Base-by-base conservation (phyloP, 2,797 vertebrate species). In the Moxostoma hubbsi region DNA sequence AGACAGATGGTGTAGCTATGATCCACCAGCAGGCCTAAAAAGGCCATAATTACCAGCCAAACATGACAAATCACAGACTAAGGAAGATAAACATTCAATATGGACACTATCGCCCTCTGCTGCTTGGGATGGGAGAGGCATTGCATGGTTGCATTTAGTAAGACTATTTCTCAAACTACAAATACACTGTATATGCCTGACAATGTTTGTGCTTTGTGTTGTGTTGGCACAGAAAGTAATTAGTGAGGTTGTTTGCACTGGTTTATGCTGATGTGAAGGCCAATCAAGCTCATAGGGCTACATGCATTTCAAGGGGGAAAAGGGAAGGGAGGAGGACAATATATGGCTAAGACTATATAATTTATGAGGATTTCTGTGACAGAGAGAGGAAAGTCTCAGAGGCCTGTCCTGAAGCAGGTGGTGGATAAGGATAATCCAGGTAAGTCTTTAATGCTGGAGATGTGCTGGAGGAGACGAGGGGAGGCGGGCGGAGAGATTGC, bases 341-440 rank as follows among this genome's bases (percentile, higher is more conserved):
- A 36, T 36, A 10, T 13, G 55, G 43, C 1, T 4, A 45, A 77
- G 55, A 49, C 18, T 54, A 0, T 51, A 54, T 16, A 50, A 61
- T 36, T 36, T 36, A 11, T 1, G 0, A 7, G n/a, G 6, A 57
- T 57, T 15, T 57, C 7, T 7, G 7, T 46, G 46, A 36, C 16
- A 58, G 47, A 65, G 68, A 12, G 36, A 79, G 49, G 54, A 36
- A 49, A 63, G 51, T 24, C 50, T 73, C 15, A 46, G 64, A 46
- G 63, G 9, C 5, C 63, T 77, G 49, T 64, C 51, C 54, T 81
- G 71, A 2, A 93, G 93, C 95, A 96, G 96, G 93, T 96, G 96
- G 94, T 91, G 78, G 74, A 8, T 71, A 87, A 81, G 89, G 95
- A 96, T 96, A 96, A 95, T 95, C 66, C 92, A 95, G 92, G 93